A percentile compares a stretch with the other conserved stretches of the same genome.
phyloP scores from a whole-genome alignment of 1,140 invertebrate genomes.

The Macrotrachela quadricornifera region DNA sequence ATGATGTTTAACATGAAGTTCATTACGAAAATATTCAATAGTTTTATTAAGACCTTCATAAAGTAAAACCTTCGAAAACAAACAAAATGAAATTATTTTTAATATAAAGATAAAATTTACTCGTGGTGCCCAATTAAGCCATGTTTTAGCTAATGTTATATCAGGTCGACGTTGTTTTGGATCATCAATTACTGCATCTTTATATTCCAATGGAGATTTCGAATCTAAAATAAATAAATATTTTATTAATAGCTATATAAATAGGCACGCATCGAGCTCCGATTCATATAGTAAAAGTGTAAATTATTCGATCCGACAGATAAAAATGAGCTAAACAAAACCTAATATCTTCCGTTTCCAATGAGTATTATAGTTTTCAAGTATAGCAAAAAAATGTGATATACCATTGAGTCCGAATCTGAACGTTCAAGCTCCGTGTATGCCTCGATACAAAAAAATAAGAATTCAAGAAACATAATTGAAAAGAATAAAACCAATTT shows the following conservation, averaged over 20 bases:
- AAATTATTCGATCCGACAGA: no score
- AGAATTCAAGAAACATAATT: no score
- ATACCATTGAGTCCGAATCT: not conserved
- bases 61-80: conserved; percentile 57
- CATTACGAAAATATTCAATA: conserved; percentile 69
- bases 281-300: no score
- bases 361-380: not conserved
- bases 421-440: no score
- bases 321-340: conserved; percentile 36
- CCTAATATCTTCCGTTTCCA: conserved; percentile 28
- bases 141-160: conserved; percentile 60
- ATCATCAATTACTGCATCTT: conserved; percentile 43
- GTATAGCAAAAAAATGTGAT: not conserved
- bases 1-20: conserved; percentile 32
- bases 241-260: no score
- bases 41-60: conserved; percentile 61
- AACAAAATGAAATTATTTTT: no score
- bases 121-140: conserved; percentile 49
- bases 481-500: no score
- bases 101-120: no score
- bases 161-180: conserved; percentile 77
- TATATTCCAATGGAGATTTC: no score
- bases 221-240: no score
- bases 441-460: no score
- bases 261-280: no score